phyloP scores from a whole-genome alignment of 2,888 invertebrate genomes.

The Villa cingulata region DNA sequence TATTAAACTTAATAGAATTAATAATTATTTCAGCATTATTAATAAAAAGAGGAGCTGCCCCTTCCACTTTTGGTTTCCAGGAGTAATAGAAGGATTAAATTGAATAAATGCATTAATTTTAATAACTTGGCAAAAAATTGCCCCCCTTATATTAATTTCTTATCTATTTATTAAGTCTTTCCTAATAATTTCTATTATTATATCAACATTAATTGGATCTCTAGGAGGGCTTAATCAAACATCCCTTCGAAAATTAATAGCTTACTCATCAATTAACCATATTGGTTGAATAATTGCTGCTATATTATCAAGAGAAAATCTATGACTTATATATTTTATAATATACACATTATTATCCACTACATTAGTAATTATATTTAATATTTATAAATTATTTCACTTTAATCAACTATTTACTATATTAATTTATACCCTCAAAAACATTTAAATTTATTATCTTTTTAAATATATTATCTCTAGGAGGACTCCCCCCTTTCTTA shows the following conservation, averaged over 20 bases:
- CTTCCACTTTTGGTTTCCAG: slow-evolving; percentile 47
- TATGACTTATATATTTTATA: slow-evolving; percentile 38
- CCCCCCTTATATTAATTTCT: slow-evolving; percentile 43
- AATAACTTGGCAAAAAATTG: slow-evolving; percentile 52
- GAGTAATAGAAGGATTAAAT: slow-evolving; percentile 43
- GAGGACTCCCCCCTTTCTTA: slow-evolving; percentile 45
- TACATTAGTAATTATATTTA: slow-evolving; percentile 38
- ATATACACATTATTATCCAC: slow-evolving; percentile 38
- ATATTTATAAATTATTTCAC: slow-evolving; percentile 38
- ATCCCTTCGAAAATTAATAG: slow-evolving; percentile 44
- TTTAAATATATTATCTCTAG: slow-evolving; percentile 43
- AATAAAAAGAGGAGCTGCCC: slow-evolving; percentile 44
- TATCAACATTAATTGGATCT: slow-evolving; percentile 39
- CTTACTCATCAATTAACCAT: slow-evolving; percentile 51
- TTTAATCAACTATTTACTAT: slow-evolving; percentile 40
- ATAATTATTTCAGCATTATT: slow-evolving; percentile 34
- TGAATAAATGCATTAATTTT: slow-evolving; percentile 44
- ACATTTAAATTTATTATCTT: slow-evolving; percentile 40
- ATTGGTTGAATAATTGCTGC: slow-evolving; percentile 43
- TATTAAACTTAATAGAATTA: slow-evolving; percentile 22
- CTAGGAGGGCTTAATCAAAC: slow-evolving; percentile 42
- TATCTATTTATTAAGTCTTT: slow-evolving; percentile 37
- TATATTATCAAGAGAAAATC: slow-evolving; percentile 37
- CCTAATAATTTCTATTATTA: slow-evolving; percentile 36
- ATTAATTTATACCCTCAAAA: slow-evolving; percentile 27